Evolutionary conservation across 1,140 invertebrate species (phyloP).

Genomic region (Drusus annulatus): DNA sequence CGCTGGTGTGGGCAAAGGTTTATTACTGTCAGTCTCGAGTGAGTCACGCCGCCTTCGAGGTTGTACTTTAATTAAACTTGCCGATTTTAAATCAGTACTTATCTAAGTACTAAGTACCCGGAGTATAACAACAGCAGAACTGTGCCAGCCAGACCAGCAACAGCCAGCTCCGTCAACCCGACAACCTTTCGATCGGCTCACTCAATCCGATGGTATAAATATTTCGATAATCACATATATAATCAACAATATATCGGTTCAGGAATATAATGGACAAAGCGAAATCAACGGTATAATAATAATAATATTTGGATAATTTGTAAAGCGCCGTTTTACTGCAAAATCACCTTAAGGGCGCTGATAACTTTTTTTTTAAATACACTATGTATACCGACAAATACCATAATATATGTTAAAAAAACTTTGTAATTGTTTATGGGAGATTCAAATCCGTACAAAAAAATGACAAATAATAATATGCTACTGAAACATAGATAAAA

Average conservation of each 20-base stretch:
- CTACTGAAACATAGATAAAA: too few species aligned
- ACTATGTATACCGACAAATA: too few species aligned
- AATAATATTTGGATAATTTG: too few species aligned
- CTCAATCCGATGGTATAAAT: conserved; percentile 31
- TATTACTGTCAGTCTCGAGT: conserved; percentile 12
- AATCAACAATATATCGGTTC: conserved; percentile 4
- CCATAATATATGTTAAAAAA: too few species aligned
- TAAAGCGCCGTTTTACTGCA: too few species aligned
- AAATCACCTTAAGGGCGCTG: too few species aligned
- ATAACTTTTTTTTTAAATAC: too few species aligned
- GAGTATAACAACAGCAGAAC: background rate
- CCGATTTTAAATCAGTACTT: conserved; percentile 42
- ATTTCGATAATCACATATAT: conserved; percentile 24
- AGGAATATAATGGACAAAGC: background rate
- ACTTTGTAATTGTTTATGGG: too few species aligned
- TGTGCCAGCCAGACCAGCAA: background rate
- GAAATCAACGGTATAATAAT: background rate
- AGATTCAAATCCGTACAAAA: too few species aligned
- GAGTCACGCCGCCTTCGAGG: conserved; percentile 42
- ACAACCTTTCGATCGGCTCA: conserved; percentile 30
- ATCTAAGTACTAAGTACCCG: background rate
- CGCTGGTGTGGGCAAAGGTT: conserved; percentile 41
- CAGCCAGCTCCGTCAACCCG: background rate
- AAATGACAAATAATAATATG: too few species aligned
- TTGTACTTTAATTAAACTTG: conserved; percentile 42